Evolutionary conservation across 2,888 invertebrate species (phyloP).

Genomic region (Timema podura): DNA sequence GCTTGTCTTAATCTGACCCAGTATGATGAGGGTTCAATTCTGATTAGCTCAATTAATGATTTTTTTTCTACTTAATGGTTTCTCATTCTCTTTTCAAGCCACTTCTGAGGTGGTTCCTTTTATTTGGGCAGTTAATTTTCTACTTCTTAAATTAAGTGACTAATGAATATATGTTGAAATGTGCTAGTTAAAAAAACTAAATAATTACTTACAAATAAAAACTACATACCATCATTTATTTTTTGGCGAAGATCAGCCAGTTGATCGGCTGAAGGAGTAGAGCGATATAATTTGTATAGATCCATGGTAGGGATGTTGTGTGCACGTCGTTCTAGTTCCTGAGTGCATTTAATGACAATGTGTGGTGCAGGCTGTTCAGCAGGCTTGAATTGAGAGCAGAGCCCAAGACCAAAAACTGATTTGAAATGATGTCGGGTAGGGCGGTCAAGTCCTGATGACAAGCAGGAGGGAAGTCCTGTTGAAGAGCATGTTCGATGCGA

Average conservation of each 20-base stretch:
- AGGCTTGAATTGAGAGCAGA: slow-evolving; percentile 59
- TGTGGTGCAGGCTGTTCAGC: slow-evolving; percentile 55
- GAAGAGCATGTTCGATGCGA: slow-evolving; percentile 67
- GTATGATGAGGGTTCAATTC: too few relatives aligned
- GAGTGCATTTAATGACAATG: slow-evolving; percentile 55
- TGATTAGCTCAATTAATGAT: too few relatives aligned
- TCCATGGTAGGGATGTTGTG: slow-evolving; percentile 51
- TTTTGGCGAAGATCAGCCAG: slow-evolving; percentile 54
- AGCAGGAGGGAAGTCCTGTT: slow-evolving; percentile 57
- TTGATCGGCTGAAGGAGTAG: slow-evolving; percentile 57
- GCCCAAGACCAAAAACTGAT: slow-evolving; percentile 58
- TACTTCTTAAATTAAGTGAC: too few relatives aligned
- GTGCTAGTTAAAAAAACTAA: too few relatives aligned
- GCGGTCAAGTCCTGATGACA: slow-evolving; percentile 43
- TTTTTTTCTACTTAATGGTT: too few relatives aligned
- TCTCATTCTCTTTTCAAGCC: too few relatives aligned
- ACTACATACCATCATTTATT: slow-evolving; percentile 46
- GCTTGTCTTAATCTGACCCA: too few relatives aligned
- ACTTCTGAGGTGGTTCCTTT: too few relatives aligned
- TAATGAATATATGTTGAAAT: too few relatives aligned
- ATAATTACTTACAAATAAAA: slow-evolving; percentile 7
- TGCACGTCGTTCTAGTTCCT: slow-evolving; percentile 58
- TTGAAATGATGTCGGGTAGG: slow-evolving; percentile 41
- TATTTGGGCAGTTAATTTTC: too few relatives aligned
- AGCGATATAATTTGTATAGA: slow-evolving; percentile 63